Evolutionary conservation across 2,113 vertebrate genomes (phyloP), one percentile per base, ranked within the genome.

Genomic region (Neotoma lepida): DNA sequence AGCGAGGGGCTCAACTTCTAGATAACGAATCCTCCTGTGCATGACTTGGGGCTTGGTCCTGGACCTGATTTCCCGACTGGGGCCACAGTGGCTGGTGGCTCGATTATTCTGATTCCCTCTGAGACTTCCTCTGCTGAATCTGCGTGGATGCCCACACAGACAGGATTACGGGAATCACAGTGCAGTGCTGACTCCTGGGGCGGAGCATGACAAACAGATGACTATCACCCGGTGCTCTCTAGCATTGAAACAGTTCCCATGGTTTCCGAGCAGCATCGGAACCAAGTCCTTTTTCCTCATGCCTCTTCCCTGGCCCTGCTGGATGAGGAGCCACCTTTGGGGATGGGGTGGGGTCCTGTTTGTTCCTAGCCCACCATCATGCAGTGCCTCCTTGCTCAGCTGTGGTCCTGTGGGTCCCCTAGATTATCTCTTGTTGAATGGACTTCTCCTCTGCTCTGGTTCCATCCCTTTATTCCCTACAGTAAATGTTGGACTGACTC

Each of bases 401-500:
- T 73, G 6, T 20, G 33, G 9, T 17, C 3, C 33, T 54, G 18
- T 39, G 22, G 39, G 18, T 28, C 22, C 39, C 46, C 35, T 0
- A 3, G 41, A 12, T 20, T 54, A 49, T 85, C 28, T 63, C 9
- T 26, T 4, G 22, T 39, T 9, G 2, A 24, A 35, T 51, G 58
- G 1, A 9, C 41, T 33, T 41, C 17, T 35, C 80, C 64, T 54
- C 46, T 2, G 0, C 26, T 41, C 33, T 35, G 8, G 10, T 0
- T 17, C 87, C 66, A 28, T 0, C 17, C 20, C n/a, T 35, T 58
- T 15, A 8, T 33, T 70, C 35, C n/a, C 56, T 22, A 4, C 9
- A 22, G 51, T 26, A 22, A 1, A 2, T 1, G 0, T 1, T 22
- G 39, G 9, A 1, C 46, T 73, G 92, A n/a, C 61, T 61, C 12